Evolutionary conservation across 92 coral and sea anemone genomes (phyloP), one percentile per base, ranked within the genome.

Genomic region (Montipora capitata): DNA sequence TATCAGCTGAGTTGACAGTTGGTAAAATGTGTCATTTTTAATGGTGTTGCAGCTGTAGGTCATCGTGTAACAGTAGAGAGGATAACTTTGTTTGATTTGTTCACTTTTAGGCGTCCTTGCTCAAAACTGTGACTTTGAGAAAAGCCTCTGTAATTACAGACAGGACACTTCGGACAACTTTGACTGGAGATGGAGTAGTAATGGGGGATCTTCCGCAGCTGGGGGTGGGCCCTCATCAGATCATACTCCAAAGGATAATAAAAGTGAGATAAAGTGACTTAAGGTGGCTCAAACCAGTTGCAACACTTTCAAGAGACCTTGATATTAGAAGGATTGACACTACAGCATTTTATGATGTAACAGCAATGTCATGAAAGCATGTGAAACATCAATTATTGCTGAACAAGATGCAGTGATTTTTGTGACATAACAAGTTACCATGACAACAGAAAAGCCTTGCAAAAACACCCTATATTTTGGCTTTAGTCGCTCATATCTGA

Each of bases 121-220:
- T 17, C 98, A 91, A 80, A 64, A 73, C 84, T 97, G 99, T 58
- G 74, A 94, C 81, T 97, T 97, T 84, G 99, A 97, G 84, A 90
- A 94, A 49, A 84, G 92, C 39, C 51, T 94, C 9, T 97, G 99
- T 70, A 94, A 89, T 76, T 97, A 97, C 87, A 82, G 9, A 51
- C 99, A 97, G 70, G 99, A 96, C 80, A 73, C n/a, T 27, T 83
- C 85, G 0, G 99, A 97, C 66, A 76, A 83, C 45, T 94, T 94
- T 79, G 96, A 97, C 68, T 97, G 99, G 99, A 91, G 90, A 7
- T 91, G 98, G 90, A 58, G 69, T 48, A 10, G 7, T 52, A 67
- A 80, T 13, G 92, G 93, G 9, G 14, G 71, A 3, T 90, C 94
- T 4, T 35, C 51, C 3, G 57, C 84, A 15, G 5, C 61, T 1